Percentiles rank a stretch among this genome's conserved stretches.
These are phyloP conservation scores for Tetragnatha montana DNA, from an alignment of 2,888 invertebrate species.

Conservation along the genomic window DNA sequence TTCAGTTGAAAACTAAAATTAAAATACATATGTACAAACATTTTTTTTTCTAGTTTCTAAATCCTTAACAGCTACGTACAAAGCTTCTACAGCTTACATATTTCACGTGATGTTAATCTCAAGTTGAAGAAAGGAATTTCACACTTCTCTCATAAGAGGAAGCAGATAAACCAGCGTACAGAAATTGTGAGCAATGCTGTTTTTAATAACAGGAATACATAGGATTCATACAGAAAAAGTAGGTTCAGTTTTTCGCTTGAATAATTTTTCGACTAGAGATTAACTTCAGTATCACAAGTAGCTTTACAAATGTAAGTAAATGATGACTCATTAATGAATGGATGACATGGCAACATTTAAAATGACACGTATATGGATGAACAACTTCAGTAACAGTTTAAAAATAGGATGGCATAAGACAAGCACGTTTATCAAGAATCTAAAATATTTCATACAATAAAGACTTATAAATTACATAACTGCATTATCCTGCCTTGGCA, in stretches of 20 bases:
- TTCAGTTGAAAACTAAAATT: slow-evolving; percentile 7
- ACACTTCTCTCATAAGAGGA: slow-evolving; percentile 3
- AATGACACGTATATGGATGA: slow-evolving; percentile 40
- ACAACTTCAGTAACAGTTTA: slow-evolving; percentile 41
- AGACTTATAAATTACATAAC: slow-evolving; percentile 62
- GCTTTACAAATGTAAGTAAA: slow-evolving; percentile 57
- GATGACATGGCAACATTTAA: slow-evolving; percentile 23
- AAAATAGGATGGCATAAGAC: slow-evolving; percentile 51
- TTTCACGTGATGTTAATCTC: slow-evolving; percentile 59
- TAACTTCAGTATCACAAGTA: slow-evolving; percentile 64
- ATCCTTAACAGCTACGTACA: slow-evolving; percentile 32
- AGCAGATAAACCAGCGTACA: neutral
- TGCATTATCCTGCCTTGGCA: slow-evolving; percentile 51
- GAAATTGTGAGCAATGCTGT: slow-evolving; percentile 19
- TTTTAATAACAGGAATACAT: slow-evolving; percentile 29
- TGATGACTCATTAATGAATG: slow-evolving; percentile 29
- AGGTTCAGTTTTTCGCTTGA: slow-evolving; percentile 10
- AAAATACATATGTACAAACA: slow-evolving; percentile 44
- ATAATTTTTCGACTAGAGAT: slow-evolving; percentile 61
- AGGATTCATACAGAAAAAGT: slow-evolving; percentile 23
- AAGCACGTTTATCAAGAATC: slow-evolving; percentile 43
- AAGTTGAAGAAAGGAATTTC: slow-evolving; percentile 32
- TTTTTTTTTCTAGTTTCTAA: neutral
- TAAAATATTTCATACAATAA: slow-evolving; percentile 55
- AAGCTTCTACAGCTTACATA: slow-evolving; percentile 33